Percentiles rank a stretch among this genome's conserved stretches.
Conservation (phyloP, 2,888 invertebrate genomes). For the Cremastobaeus sp. region DNA sequence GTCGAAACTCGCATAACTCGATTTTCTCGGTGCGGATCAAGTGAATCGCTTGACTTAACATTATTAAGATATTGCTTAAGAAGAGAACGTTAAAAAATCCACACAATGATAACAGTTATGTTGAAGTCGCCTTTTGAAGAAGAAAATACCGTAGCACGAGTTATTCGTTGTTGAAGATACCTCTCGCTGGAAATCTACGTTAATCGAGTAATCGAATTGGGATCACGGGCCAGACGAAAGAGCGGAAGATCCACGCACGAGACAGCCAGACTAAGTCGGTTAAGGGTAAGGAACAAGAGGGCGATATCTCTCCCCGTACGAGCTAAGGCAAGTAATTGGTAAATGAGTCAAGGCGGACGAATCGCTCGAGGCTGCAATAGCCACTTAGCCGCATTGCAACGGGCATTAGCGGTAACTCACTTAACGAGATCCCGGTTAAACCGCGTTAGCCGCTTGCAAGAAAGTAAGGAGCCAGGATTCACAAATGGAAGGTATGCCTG, state of each 20-base stretch:
- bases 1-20: too few relatives aligned
- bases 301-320: conserved; percentile 59
- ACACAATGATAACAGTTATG: too few relatives aligned
- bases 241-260: conserved; percentile 50
- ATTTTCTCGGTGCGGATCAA: too few relatives aligned
- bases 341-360: conserved; percentile 68
- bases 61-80: too few relatives aligned
- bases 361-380: conserved; percentile 69
- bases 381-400: conserved; percentile 74
- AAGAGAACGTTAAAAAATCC: too few relatives aligned
- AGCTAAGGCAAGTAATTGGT: conserved; percentile 70
- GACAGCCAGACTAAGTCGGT: conserved; percentile 48
- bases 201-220: conserved; percentile 61
- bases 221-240: conserved; percentile 56
- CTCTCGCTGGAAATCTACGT: conserved; percentile 54
- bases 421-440: conserved; percentile 75
- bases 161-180: conserved; percentile 56
- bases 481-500: conserved; percentile 47
- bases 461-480: conserved; percentile 57
- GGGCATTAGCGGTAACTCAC: conserved; percentile 73
- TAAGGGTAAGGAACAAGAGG: conserved; percentile 42
- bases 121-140: too few relatives aligned
- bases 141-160: conserved; percentile 19
- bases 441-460: conserved; percentile 66
- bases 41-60: too few relatives aligned